Percentiles rank a stretch among this genome's conserved stretches.
Conservation (phyloP, 2,113 vertebrate genomes). For the Microtus pennsylvanicus region DNA sequence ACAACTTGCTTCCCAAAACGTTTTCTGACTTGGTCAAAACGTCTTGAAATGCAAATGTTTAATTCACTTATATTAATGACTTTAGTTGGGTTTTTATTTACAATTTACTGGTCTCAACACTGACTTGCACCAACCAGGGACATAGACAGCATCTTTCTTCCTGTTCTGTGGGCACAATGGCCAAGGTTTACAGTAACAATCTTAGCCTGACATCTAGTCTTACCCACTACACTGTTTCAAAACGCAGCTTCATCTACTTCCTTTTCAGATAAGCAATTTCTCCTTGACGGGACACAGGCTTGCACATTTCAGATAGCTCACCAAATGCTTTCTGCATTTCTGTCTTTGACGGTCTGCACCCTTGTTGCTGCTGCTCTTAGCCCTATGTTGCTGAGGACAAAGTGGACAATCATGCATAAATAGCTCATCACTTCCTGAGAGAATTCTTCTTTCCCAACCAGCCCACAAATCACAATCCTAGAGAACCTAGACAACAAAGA, state of each 20-base stretch:
- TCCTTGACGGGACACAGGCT: neutral
- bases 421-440: constrained; percentile 26
- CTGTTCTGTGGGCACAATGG: neutral
- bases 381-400: neutral
- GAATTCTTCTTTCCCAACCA: constrained; percentile 7
- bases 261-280: constrained; percentile 27
- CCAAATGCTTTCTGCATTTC: constrained; percentile 15
- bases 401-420: constrained; percentile 4
- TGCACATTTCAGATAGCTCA: neutral
- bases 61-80: constrained; percentile 13
- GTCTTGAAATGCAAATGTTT: constrained; percentile 51
- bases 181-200: constrained; percentile 28
- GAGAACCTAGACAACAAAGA: no score
- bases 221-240: neutral
- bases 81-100: constrained; percentile 34
- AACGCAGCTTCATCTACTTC: neutral
- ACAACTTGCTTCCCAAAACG: neutral
- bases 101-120: constrained; percentile 18
- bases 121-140: constrained; percentile 12
- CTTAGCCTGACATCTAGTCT: neutral
- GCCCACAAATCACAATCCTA: no score
- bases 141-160: neutral
- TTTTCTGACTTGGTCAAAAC: constrained; percentile 11
- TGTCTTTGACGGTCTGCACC: neutral
- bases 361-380: neutral